Conservation (phyloP, 1,140 invertebrate genomes). For the Triops longicaudatus region DNA sequence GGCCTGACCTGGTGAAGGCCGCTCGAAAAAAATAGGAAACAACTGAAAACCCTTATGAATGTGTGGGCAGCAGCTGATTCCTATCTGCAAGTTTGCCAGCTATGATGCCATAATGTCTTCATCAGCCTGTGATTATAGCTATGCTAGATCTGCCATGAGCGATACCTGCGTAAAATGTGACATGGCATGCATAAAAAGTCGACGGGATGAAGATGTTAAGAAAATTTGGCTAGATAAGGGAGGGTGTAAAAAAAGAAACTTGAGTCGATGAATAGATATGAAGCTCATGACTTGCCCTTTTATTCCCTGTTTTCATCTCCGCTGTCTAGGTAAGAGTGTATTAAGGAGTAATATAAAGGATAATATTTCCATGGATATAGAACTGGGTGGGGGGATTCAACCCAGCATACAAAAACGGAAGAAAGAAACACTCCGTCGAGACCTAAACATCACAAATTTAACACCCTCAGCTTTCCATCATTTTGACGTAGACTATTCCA, state of each 20-base stretch:
- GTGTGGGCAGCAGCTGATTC: conserved; percentile 5
- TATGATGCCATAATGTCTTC: conserved; percentile 12
- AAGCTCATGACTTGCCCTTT: not conserved
- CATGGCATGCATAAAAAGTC: conserved; percentile 15
- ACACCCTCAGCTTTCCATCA: not conserved
- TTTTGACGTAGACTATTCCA: not conserved
- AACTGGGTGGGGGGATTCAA: not conserved
- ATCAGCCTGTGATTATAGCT: conserved; percentile 10
- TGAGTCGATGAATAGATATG: not conserved
- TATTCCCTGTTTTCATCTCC: not conserved
- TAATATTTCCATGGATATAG: too few species aligned
- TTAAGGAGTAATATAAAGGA: too few species aligned
- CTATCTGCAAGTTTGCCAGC: not conserved
- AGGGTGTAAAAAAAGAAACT: not conserved
- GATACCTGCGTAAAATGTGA: conserved; percentile 1
- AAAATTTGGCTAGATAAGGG: not conserved
- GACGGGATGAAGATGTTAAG: not conserved
- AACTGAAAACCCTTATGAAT: not conserved
- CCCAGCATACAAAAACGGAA: not conserved
- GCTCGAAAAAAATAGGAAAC: not conserved
- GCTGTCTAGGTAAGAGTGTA: not conserved
- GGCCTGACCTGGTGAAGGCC: not conserved
- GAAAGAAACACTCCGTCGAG: not conserved
- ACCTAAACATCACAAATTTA: not conserved
- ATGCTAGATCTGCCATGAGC: conserved; percentile 11